Evolutionary conservation across 2,113 vertebrate species (phyloP).

Genomic region (Orycteropus afer): DNA sequence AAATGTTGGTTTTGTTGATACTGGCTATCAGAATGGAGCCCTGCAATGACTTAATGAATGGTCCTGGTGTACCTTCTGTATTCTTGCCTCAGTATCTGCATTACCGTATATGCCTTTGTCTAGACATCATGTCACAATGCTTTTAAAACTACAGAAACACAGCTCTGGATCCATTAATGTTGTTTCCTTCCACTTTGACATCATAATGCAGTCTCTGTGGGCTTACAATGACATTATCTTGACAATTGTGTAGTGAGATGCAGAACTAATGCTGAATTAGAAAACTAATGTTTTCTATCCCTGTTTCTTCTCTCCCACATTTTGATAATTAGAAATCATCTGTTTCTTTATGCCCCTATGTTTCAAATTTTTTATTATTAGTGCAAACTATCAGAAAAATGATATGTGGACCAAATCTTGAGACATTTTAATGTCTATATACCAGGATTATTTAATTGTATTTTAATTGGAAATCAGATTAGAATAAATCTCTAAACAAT

Average conservation of each 20-base stretch:
- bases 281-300: background rate
- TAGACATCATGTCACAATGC: conserved; percentile 75
- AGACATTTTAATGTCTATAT: conserved; percentile 16
- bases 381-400: background rate
- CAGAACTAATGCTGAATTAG: background rate
- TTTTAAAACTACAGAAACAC: conserved; percentile 49
- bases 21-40: conserved; percentile 14
- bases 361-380: background rate
- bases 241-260: conserved; percentile 30
- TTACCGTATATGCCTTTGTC: conserved; percentile 20
- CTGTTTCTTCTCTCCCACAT: conserved; percentile 29
- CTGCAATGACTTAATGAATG: conserved; percentile 13
- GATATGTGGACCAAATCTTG: background rate
- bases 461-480: background rate
- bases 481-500: conserved; percentile 4
- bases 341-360: background rate
- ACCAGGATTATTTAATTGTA: conserved; percentile 16
- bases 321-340: background rate
- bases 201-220: conserved; percentile 67
- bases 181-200: conserved; percentile 63
- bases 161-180: conserved; percentile 24
- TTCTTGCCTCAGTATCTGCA: conserved; percentile 30
- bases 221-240: conserved; percentile 61
- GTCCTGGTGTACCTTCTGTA: background rate
- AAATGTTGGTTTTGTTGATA: background rate